phyloP scores from a whole-genome alignment of 2,888 invertebrate species.

The Caenorhabditis japonica region DNA sequence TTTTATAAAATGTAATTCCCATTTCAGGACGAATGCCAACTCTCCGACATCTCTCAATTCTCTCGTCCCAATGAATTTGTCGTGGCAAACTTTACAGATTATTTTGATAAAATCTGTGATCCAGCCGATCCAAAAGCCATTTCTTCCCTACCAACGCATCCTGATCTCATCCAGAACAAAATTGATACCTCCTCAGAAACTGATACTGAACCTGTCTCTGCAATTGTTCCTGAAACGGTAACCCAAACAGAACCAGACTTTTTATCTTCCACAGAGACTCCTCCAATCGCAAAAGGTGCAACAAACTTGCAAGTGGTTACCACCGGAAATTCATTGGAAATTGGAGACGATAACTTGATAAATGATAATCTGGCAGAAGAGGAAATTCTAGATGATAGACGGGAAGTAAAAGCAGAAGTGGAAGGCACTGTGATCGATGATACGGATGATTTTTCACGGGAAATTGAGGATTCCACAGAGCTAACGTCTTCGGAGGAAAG shows the following conservation, averaged over 20 bases:
- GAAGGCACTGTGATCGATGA: conserved; percentile 60
- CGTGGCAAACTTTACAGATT: conserved; percentile 68
- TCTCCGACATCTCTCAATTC: conserved; percentile 70
- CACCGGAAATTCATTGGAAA: conserved; percentile 13
- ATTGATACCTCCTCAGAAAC: conserved; percentile 31
- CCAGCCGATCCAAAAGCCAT: conserved; percentile 46
- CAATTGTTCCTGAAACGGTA: too few species aligned
- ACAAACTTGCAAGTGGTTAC: conserved; percentile 45
- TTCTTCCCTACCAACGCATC: conserved; percentile 5
- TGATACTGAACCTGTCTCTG: too few species aligned
- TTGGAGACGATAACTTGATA: conserved; percentile 34
- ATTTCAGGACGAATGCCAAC: conserved; percentile 73
- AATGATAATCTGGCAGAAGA: conserved; percentile 40
- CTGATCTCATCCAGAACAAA: conserved; percentile 31
- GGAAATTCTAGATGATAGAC: conserved; percentile 20
- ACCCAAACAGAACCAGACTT: too few species aligned
- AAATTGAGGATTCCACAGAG: conserved; percentile 8
- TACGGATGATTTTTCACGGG: conserved; percentile 46
- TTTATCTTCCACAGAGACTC: too few species aligned
- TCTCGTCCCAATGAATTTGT: conserved; percentile 70
- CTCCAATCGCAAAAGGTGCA: conserved; percentile 35
- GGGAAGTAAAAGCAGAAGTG: conserved; percentile 35
- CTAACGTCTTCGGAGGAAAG: conserved; percentile 33
- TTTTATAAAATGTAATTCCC: not conserved
- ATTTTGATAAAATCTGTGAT: conserved; percentile 72